phyloP scores from a whole-genome alignment of 1,140 invertebrate genomes.

The Caenorhabditis inopinata region DNA sequence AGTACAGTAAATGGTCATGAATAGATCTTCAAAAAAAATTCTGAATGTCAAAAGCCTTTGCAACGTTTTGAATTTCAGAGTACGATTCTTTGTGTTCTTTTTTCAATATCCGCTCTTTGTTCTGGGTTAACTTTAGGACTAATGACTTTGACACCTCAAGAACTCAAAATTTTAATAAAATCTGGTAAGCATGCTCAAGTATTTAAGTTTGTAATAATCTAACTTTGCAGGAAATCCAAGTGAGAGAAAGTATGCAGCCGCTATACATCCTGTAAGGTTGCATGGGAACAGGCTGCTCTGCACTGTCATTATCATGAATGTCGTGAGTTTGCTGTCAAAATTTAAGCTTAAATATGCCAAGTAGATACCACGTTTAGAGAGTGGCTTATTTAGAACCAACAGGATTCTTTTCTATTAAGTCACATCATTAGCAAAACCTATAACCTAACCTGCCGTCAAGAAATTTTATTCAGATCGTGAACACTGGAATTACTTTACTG shows the following conservation, averaged over 20 bases:
- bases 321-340: slow-evolving; percentile 52
- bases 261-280: slow-evolving; percentile 54
- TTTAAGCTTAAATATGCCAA: no score
- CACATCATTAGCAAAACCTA: no score
- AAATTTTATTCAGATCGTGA: slow-evolving; percentile 58
- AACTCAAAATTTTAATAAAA: neutral
- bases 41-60: no score
- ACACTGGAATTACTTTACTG: slow-evolving; percentile 67
- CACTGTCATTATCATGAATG: slow-evolving; percentile 69
- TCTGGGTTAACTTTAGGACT: neutral
- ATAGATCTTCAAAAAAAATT: no score
- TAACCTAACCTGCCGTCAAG: neutral
- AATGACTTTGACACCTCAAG: neutral
- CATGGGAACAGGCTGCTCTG: slow-evolving; percentile 58
- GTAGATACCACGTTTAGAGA: no score
- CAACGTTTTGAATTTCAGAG: neutral
- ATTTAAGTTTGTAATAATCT: neutral
- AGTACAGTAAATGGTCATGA: no score
- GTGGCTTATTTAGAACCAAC: no score
- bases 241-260: slow-evolving; percentile 57
- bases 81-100: neutral
- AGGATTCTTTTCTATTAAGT: no score
- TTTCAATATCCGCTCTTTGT: neutral
- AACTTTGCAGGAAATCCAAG: slow-evolving; percentile 51
- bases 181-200: neutral